Conservation (phyloP, 2,113 vertebrate genomes). For the Ifrita kowaldi region DNA sequence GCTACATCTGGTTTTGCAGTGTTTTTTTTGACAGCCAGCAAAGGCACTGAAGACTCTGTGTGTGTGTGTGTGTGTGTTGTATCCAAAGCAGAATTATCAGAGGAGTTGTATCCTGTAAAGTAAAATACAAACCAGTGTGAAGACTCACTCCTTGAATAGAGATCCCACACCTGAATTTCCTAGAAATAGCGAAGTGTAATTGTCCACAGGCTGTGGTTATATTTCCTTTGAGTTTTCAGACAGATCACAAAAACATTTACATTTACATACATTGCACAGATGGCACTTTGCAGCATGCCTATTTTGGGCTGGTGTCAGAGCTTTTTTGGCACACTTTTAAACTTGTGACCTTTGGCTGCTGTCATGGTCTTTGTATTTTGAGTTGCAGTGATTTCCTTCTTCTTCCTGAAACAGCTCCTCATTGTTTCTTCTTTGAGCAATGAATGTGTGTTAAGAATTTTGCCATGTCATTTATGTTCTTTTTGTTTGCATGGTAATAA, state of each 20-base stretch:
- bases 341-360: constrained; percentile 38
- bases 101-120: background rate
- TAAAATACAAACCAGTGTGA: background rate
- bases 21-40: background rate
- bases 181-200: background rate
- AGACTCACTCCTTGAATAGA: background rate
- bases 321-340: background rate
- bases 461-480: background rate
- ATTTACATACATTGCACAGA: background rate
- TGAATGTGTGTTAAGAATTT: background rate
- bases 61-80: background rate
- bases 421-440: background rate
- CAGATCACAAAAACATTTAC: background rate
- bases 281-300: background rate
- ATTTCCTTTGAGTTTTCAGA: background rate
- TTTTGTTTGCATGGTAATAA: background rate
- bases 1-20: background rate
- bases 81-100: background rate
- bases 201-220: background rate
- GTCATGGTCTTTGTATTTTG: background rate
- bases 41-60: background rate
- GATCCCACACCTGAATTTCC: background rate
- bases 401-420: background rate
- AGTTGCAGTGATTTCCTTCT: background rate
- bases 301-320: background rate